Evolutionary conservation across 2,797 vertebrate species (phyloP).

Genomic region (Tokudaia tokunoshimensis): DNA sequence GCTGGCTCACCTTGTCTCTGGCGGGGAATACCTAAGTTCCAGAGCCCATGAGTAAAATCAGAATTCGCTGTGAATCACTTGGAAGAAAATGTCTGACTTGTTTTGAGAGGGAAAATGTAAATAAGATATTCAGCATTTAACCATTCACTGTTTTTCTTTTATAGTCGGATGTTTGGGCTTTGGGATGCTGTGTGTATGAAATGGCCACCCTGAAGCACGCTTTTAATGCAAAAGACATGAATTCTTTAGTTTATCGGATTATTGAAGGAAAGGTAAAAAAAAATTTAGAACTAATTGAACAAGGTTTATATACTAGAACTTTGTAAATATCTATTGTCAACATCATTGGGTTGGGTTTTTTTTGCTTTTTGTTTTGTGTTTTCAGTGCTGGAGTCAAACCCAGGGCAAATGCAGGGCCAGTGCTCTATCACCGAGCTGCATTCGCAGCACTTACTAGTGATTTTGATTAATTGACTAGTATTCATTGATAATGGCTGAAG

Average conservation of each 20-base stretch:
- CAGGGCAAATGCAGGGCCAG: not conserved
- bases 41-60: constrained; percentile 15
- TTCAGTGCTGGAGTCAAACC: not conserved
- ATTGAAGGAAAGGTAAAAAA: constrained; percentile 97
- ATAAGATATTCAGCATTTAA: constrained; percentile 12
- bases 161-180: constrained; percentile 98
- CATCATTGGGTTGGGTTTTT: not conserved
- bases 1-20: not conserved
- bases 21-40: not conserved
- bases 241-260: constrained; percentile 97
- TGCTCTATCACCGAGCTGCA: not conserved
- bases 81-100: constrained; percentile 33
- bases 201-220: constrained; percentile 98
- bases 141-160: constrained; percentile 74
- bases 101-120: not conserved
- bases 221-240: constrained; percentile 99
- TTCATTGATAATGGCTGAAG: not conserved
- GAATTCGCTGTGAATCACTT: constrained; percentile 43
- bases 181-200: constrained; percentile 99
- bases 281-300: constrained; percentile 39
- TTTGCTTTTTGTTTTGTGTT: not conserved
- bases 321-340: constrained; percentile 60
- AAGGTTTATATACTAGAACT: constrained; percentile 52
- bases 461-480: not conserved
- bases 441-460: not conserved